Conservation (phyloP, 2,797 vertebrate species). For the Tragelaphus oryx region DNA sequence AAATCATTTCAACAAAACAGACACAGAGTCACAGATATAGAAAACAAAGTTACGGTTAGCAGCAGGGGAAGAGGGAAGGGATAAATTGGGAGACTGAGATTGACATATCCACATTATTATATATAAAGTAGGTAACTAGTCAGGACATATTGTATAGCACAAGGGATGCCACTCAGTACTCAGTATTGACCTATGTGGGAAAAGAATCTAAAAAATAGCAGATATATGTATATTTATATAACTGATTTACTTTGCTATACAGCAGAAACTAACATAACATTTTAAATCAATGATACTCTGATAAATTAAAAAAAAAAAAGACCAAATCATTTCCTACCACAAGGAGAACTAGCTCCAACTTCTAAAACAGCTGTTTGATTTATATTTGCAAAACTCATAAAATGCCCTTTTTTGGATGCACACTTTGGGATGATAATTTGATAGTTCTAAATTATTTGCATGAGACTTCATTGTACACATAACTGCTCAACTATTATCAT, state of each 20-base stretch:
- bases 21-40: not conserved
- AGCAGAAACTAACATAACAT: not conserved
- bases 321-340: not conserved
- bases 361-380: not conserved
- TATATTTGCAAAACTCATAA: not conserved
- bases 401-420: not conserved
- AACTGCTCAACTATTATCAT: not conserved
- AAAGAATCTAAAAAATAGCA: not conserved
- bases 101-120: not conserved
- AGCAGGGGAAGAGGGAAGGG: not conserved
- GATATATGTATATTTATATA: not conserved
- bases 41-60: not conserved
- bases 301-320: not conserved
- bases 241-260: not conserved
- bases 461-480: not conserved
- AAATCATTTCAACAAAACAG: not conserved
- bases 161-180: not conserved
- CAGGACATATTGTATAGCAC: not conserved
- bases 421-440: not conserved
- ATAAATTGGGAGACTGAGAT: not conserved
- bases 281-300: not conserved
- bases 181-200: not conserved
- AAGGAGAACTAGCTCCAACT: not conserved
- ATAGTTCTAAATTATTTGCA: not conserved
- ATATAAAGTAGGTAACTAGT: not conserved